Base-by-base conservation (phyloP, 2,113 vertebrate species). In the Morphnarchus princeps region DNA sequence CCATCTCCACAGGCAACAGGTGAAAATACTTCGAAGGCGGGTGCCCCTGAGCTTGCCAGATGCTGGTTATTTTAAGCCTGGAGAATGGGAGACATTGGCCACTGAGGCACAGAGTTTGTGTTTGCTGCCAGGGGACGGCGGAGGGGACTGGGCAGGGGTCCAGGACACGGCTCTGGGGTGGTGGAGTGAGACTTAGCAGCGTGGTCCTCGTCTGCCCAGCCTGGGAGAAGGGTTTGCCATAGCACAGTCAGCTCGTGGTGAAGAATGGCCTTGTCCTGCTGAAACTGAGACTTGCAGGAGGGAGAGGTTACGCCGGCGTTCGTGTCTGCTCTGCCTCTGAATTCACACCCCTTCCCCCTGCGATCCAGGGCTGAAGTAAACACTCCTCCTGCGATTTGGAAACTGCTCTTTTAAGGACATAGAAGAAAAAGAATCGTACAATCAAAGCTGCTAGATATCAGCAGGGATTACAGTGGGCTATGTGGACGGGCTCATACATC, bases 321-420 rank as follows among this genome's bases (percentile, higher is more conserved):
- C 0, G 3, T 47, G 34, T 12, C 57, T 91, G 61, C 83, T 61
- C 65, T 63, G 28, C 79, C 73, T 90, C 52, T 26, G 65, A 2
- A 24, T 66, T 36, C 38, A 6, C 43, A 16, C 19, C 66, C 87
- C 90, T 72, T 67, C 49, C 65, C 78, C 36, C 34, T 38, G 57
- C 10, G 0, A 13, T 58, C 49, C 38, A 3, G 52, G 36, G 67
- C 6, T 70, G 92, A 78, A 24, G 61, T 63, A 74, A 95, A 89
- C 61, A 47, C 73, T 92, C 21, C 84, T 89, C 29, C 57, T 88
- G 12, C 2, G 2, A 4, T 61, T 59, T 89, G 92, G 91, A 76
- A 95, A 82, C 70, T 87, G 90, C 77, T 94, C 88, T 95, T 97
- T 91, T 95, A 96, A 97, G 97, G 95, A 21, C 70, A 50, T 94